Conservation (phyloP, 1,140 invertebrate species). For the Panagrolaimus sp. region DNA sequence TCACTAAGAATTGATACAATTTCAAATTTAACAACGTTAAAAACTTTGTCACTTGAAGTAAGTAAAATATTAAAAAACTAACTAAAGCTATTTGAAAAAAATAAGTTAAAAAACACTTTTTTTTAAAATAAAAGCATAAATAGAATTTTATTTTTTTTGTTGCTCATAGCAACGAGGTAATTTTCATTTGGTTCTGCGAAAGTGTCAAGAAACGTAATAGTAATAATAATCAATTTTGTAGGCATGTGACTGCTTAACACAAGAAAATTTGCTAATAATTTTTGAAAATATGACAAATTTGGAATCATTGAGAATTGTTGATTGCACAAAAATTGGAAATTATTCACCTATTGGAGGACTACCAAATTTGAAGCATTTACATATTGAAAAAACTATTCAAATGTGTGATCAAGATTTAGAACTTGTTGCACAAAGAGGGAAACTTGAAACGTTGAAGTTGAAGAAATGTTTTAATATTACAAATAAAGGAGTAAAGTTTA, state of each 20-base stretch:
- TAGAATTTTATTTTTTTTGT: too few relatives aligned
- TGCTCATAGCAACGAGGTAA: too few relatives aligned
- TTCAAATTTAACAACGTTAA: conserved; percentile 14
- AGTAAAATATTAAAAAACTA: neutral
- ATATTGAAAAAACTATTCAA: conserved; percentile 23
- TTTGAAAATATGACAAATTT: conserved; percentile 17
- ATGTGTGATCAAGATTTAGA: conserved; percentile 29
- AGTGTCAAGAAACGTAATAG: too few relatives aligned
- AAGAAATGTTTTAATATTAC: conserved; percentile 26
- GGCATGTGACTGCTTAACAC: conserved; percentile 15
- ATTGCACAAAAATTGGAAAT: conserved; percentile 27
- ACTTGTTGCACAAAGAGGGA: conserved; percentile 12
- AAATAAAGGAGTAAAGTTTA: conserved; percentile 16
- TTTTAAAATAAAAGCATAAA: too few relatives aligned
- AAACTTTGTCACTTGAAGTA: conserved; percentile 20
- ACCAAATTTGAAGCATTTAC: conserved; percentile 10
- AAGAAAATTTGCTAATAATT: conserved; percentile 17
- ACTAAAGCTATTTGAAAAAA: too few relatives aligned
- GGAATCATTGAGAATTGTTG: conserved; percentile 17
- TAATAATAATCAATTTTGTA: neutral
- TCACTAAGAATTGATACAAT: conserved; percentile 16
- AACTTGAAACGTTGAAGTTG: conserved; percentile 18
- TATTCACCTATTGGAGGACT: conserved; percentile 10
- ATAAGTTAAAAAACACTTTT: too few relatives aligned
- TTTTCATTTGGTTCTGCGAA: too few relatives aligned